These are phyloP conservation scores for Epizoanthus rinbou DNA, from an alignment of 92 coral and sea anemone genomes.

Conservation along the genomic window DNA sequence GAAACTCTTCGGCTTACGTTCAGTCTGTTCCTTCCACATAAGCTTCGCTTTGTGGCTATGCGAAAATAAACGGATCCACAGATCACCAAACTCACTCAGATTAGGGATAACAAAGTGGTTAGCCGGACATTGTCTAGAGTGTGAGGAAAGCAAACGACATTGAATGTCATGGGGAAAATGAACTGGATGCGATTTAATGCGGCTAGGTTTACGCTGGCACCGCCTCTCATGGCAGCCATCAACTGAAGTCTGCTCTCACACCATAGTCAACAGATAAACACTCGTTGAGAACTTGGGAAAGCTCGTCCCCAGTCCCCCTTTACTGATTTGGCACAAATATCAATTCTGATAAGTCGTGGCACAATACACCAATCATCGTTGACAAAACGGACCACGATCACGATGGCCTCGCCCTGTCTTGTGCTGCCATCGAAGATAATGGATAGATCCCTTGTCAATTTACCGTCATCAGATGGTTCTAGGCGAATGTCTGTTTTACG, in stretches of 20 bases:
- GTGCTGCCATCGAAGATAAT: conserved; percentile 33
- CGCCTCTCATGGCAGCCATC: conserved; percentile 59
- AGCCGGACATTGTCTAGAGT: conserved; percentile 39
- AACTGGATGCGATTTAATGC: conserved; percentile 60
- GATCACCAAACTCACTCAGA: conserved; percentile 13
- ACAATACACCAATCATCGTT: conserved; percentile 58
- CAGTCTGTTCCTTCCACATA: conserved; percentile 47
- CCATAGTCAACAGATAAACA: conserved; percentile 47
- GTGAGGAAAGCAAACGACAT: background rate
- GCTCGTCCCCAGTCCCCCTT: conserved; percentile 50
- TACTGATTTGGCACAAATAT: conserved; percentile 57
- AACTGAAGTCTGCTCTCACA: conserved; percentile 46
- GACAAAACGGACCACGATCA: conserved; percentile 58
- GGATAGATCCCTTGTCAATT: too few species aligned
- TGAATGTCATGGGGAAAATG: conserved; percentile 49
- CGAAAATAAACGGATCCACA: conserved; percentile 44
- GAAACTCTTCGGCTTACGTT: conserved; percentile 38
- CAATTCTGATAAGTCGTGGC: conserved; percentile 62
- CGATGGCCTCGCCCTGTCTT: conserved; percentile 54
- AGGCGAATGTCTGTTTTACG: too few species aligned
- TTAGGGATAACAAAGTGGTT: conserved; percentile 31
- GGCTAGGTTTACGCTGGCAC: conserved; percentile 62
- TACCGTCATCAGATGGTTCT: too few species aligned
- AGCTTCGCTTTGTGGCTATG: conserved; percentile 33
- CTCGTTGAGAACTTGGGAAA: conserved; percentile 64